A percentile compares a stretch with the other conserved stretches of the same genome.
These are phyloP conservation scores for Pleuronectes platessa DNA, from an alignment of 2,113 vertebrate species.

Conservation along the genomic window DNA sequence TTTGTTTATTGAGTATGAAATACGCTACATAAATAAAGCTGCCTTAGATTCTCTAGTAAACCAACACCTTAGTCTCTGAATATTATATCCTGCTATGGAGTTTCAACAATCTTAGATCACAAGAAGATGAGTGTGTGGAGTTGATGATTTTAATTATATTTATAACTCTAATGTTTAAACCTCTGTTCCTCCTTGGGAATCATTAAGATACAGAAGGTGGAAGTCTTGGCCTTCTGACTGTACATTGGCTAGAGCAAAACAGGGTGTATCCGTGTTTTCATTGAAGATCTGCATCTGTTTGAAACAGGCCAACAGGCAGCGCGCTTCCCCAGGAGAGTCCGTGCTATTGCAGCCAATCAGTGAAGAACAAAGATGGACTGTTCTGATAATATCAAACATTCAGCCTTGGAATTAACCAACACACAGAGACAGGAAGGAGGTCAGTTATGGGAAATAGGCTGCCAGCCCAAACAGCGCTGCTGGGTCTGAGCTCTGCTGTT, in stretches of 20 bases:
- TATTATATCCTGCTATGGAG: too few relatives aligned
- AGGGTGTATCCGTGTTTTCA: not conserved
- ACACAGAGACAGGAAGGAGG: conserved; percentile 45
- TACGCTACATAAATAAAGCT: not conserved
- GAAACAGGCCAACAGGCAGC: not conserved
- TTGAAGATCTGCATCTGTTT: not conserved
- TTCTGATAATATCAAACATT: conserved; percentile 50
- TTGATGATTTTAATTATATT: too few relatives aligned
- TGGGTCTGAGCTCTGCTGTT: not conserved
- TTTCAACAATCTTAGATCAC: too few relatives aligned
- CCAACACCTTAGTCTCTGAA: too few relatives aligned
- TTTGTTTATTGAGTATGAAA: too few relatives aligned
- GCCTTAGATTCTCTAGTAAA: too few relatives aligned
- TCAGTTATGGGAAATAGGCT: conserved; percentile 43
- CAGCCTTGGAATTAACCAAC: conserved; percentile 21
- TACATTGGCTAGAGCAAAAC: not conserved
- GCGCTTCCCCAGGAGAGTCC: not conserved
- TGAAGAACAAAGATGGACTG: conserved; percentile 48
- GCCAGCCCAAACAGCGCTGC: conserved; percentile 37
- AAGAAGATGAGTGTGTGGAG: too few relatives aligned
- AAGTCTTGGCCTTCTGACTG: not conserved
- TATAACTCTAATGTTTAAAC: too few relatives aligned
- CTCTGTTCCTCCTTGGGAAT: too few relatives aligned
- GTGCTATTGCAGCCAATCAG: conserved; percentile 24
- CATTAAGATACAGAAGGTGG: too few relatives aligned